A percentile compares a stretch with the other conserved stretches of the same genome.
Evolutionary conservation across 1,140 invertebrate species (phyloP).

Genomic region (Medauroidea extradentata): DNA sequence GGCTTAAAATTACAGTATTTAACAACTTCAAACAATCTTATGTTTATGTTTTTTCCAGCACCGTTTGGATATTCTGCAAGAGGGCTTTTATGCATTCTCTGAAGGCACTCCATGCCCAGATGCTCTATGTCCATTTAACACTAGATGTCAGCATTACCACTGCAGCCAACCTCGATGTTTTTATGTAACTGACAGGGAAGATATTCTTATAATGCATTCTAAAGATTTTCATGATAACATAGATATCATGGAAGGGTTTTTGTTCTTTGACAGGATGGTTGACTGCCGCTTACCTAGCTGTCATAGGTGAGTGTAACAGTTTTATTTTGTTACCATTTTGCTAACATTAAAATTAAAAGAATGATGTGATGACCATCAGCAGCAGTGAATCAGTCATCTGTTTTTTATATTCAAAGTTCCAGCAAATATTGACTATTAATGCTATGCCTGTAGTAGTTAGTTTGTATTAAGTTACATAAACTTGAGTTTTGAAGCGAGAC

Average conservation of each 20-base stretch:
- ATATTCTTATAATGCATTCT: slow-evolving; percentile 65
- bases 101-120: slow-evolving; percentile 58
- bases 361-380: too few relatives aligned
- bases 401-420: too few relatives aligned
- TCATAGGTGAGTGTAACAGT: slow-evolving; percentile 42
- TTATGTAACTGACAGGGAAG: slow-evolving; percentile 62
- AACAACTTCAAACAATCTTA: too few relatives aligned
- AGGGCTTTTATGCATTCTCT: slow-evolving; percentile 53
- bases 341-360: too few relatives aligned
- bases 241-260: slow-evolving; percentile 74
- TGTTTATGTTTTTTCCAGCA: slow-evolving; percentile 12
- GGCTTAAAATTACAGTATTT: too few relatives aligned
- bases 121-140: slow-evolving; percentile 53
- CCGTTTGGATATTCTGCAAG: slow-evolving; percentile 12
- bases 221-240: slow-evolving; percentile 81
- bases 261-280: slow-evolving; percentile 73
- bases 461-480: too few relatives aligned
- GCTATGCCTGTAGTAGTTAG: too few relatives aligned
- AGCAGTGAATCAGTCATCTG: too few relatives aligned
- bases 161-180: slow-evolving; percentile 71
- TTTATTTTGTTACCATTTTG: too few relatives aligned
- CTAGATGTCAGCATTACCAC: slow-evolving; percentile 63
- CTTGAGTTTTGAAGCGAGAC: too few relatives aligned
- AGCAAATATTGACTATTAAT: too few relatives aligned
- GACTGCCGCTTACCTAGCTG: slow-evolving; percentile 68